Evolutionary conservation across 2,113 vertebrate species (phyloP).

Genomic region (Nesoenas mayeri): DNA sequence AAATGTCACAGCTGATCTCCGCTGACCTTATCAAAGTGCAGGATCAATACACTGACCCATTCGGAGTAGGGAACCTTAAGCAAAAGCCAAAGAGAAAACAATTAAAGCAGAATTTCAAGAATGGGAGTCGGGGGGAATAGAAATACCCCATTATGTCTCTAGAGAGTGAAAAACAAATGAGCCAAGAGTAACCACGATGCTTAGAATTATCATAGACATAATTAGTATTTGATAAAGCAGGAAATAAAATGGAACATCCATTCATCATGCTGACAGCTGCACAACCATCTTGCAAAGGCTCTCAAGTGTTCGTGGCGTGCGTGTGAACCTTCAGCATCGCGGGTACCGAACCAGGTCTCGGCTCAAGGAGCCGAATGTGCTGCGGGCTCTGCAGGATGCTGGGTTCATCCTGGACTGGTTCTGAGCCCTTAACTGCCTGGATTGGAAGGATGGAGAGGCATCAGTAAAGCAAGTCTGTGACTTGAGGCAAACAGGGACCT

Average conservation of each 20-base stretch:
- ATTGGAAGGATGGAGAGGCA: neutral
- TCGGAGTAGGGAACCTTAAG: constrained; percentile 44
- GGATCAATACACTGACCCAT: constrained; percentile 75
- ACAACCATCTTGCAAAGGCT: neutral
- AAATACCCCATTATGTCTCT: neutral
- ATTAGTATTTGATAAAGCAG: constrained; percentile 51
- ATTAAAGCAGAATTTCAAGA: constrained; percentile 66
- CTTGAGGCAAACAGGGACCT: neutral
- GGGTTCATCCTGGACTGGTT: neutral
- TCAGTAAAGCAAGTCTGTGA: neutral
- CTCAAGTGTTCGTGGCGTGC: neutral
- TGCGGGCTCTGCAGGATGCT: neutral
- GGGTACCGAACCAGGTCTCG: neutral
- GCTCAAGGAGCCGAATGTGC: neutral
- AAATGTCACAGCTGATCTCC: constrained; percentile 77
- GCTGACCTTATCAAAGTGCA: constrained; percentile 80
- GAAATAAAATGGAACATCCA: constrained; percentile 40
- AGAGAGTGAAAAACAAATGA: constrained; percentile 45
- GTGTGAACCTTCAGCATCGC: neutral
- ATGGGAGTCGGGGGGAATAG: neutral
- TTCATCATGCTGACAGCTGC: constrained; percentile 57
- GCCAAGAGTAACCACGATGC: constrained; percentile 8
- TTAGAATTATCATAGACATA: constrained; percentile 52
- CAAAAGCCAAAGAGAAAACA: constrained; percentile 65
- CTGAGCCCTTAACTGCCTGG: neutral